Conservation (phyloP, 2,113 vertebrate genomes). For the Chelonoidis abingdonii region DNA sequence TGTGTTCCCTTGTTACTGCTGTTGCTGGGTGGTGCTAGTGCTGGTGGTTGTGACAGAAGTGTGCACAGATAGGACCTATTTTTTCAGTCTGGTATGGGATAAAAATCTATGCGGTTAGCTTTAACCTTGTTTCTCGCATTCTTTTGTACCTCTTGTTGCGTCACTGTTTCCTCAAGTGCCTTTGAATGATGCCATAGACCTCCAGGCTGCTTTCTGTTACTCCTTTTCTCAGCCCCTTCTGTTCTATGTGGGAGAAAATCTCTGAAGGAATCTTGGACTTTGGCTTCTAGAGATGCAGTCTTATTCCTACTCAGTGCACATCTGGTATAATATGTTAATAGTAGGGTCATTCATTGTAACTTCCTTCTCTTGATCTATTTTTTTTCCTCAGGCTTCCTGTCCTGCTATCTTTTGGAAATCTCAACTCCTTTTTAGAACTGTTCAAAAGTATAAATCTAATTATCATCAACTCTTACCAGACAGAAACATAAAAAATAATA, state of each 20-base stretch:
- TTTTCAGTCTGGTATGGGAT: slow-evolving; percentile 11
- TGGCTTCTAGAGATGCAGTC: slow-evolving; percentile 5
- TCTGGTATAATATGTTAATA: slow-evolving; percentile 15
- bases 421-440: not conserved
- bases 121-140: not conserved
- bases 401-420: slow-evolving; percentile 5
- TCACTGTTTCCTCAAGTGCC: not conserved
- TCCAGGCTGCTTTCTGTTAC: not conserved
- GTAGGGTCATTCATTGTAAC: slow-evolving; percentile 46
- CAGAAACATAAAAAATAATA: slow-evolving; percentile 8
- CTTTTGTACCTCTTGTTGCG: too few species aligned
- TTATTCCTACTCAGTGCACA: not conserved
- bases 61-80: not conserved
- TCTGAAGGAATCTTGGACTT: not conserved
- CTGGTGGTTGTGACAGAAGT: slow-evolving; percentile 6
- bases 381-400: slow-evolving; percentile 4
- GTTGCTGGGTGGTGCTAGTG: not conserved
- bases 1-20: not conserved
- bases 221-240: not conserved
- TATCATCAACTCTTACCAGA: slow-evolving; percentile 51
- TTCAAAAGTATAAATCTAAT: slow-evolving; percentile 30
- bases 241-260: not conserved
- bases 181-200: not conserved
- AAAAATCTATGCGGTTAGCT: not conserved
- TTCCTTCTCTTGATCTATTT: slow-evolving; percentile 2